phyloP scores from a whole-genome alignment of 1,140 invertebrate genomes.

The Pseudoatta argentina region DNA sequence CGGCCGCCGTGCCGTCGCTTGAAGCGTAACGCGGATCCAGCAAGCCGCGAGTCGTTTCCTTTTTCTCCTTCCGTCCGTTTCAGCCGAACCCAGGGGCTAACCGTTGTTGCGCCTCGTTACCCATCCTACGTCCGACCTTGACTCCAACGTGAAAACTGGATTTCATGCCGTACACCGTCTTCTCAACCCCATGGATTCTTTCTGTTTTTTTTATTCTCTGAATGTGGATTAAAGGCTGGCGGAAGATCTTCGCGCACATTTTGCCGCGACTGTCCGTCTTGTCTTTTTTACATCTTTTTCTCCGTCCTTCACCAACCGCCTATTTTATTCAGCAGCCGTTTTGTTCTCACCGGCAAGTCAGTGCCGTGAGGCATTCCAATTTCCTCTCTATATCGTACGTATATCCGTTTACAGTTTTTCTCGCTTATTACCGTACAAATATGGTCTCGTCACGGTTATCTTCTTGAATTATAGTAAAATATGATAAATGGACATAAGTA shows the following conservation, averaged over 20 bases:
- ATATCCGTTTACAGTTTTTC: conserved; percentile 58
- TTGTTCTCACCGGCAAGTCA: conserved; percentile 45
- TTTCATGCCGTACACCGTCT: conserved; percentile 69
- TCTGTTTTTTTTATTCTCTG: conserved; percentile 52
- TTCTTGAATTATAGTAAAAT: neutral
- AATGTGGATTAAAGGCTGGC: conserved; percentile 69
- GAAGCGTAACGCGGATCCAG: conserved; percentile 54
- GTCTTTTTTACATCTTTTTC: conserved; percentile 1
- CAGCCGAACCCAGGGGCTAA: conserved; percentile 64
- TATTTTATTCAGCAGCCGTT: conserved; percentile 44
- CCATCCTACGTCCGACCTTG: conserved; percentile 75
- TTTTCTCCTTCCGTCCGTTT: conserved; percentile 65
- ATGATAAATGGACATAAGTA: conserved; percentile 15
- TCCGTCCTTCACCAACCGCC: neutral
- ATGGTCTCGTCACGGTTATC: conserved; percentile 39
- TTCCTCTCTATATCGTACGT: conserved; percentile 71
- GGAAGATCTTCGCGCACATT: conserved; percentile 59
- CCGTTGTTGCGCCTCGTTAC: conserved; percentile 77
- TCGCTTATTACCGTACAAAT: conserved; percentile 56
- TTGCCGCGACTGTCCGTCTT: conserved; percentile 60
- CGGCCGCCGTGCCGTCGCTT: conserved; percentile 52
- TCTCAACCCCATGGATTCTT: conserved; percentile 37
- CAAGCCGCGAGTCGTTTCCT: conserved; percentile 59
- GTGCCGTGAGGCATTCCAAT: conserved; percentile 76
- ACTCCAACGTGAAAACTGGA: conserved; percentile 75